Percentiles rank a stretch among this genome's conserved stretches.
Conservation (phyloP, 2,113 vertebrate species). For the Balaeniceps rex region DNA sequence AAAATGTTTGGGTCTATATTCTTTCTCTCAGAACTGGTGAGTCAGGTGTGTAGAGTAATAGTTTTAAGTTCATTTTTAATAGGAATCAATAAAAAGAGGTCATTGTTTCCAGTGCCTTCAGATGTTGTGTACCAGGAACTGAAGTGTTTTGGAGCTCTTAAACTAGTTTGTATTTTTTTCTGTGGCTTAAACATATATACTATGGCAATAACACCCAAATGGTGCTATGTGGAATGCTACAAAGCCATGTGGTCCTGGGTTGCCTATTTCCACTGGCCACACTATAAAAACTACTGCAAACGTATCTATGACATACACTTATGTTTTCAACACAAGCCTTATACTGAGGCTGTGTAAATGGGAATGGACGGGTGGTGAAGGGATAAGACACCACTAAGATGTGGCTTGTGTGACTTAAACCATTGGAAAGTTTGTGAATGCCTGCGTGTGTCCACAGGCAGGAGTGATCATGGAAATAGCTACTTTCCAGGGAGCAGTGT, state of each 20-base stretch:
- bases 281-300: background rate
- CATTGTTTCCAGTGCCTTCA: background rate
- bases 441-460: background rate
- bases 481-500: background rate
- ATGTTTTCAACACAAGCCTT: background rate
- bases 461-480: background rate
- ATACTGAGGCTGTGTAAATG: background rate
- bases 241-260: background rate
- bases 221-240: background rate
- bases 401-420: background rate
- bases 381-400: background rate
- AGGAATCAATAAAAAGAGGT: background rate
- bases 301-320: rapidly evolving
- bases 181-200: background rate
- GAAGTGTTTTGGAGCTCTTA: background rate
- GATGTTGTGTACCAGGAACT: background rate
- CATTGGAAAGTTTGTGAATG: background rate
- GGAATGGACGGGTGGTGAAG: background rate
- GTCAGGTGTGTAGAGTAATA: background rate
- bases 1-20: background rate
- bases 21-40: background rate
- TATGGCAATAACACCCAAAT: background rate
- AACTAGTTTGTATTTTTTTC: background rate
- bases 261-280: background rate
- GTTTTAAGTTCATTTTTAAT: background rate